Percentiles rank a stretch among this genome's conserved stretches.
phyloP scores from a whole-genome alignment of 2,113 vertebrate species.

The Muscicapa adusta region DNA sequence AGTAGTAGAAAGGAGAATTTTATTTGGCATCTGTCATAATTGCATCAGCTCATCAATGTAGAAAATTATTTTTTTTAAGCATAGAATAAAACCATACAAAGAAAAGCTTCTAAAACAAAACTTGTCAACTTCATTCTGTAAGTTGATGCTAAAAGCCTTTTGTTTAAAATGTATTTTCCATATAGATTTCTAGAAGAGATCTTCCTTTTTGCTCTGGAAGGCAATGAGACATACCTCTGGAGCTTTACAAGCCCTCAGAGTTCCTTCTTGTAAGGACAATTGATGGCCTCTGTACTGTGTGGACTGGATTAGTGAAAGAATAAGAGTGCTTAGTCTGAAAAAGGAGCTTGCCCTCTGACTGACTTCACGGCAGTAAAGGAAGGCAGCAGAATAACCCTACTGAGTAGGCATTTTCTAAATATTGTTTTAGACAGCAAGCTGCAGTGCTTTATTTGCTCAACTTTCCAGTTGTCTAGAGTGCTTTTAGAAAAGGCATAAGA shows the following conservation, averaged over 20 bases:
- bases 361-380: background rate
- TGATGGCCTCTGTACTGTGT: background rate
- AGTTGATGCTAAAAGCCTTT: background rate
- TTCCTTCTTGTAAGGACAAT: background rate
- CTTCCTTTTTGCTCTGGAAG: background rate
- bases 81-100: background rate
- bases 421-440: background rate
- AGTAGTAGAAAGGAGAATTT: background rate
- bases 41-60: background rate
- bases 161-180: background rate
- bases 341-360: background rate
- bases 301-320: background rate
- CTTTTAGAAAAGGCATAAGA: background rate
- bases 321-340: background rate
- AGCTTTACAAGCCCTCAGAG: background rate
- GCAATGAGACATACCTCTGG: background rate
- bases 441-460: background rate
- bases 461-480: background rate
- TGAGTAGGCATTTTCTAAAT: background rate
- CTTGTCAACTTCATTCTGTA: background rate
- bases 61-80: background rate
- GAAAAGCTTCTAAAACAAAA: background rate
- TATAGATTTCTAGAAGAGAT: background rate
- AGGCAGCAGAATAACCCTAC: background rate
- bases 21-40: background rate